Evolutionary conservation across 2,113 vertebrate genomes (phyloP).

Genomic region (Naja naja): DNA sequence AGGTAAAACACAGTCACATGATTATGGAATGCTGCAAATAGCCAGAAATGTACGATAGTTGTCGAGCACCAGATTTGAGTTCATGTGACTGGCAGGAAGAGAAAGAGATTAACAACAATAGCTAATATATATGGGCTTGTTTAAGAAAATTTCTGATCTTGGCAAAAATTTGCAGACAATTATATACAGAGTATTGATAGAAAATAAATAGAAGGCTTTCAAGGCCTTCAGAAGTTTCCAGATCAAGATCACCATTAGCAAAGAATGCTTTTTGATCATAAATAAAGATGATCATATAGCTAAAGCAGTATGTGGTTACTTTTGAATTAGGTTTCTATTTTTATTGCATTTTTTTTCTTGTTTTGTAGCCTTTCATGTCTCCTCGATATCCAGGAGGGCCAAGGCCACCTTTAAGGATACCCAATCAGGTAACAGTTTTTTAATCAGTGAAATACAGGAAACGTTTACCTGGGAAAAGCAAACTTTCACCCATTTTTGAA

Average conservation of each 20-base stretch:
- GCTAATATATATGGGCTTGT: background rate
- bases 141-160: background rate
- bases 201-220: background rate
- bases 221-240: background rate
- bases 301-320: background rate
- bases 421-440: conserved; percentile 87
- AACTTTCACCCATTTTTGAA: background rate
- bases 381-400: conserved; percentile 97
- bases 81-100: background rate
- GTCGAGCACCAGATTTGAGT: background rate
- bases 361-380: conserved; percentile 93
- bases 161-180: background rate
- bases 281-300: background rate
- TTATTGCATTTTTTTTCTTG: conserved; percentile 42
- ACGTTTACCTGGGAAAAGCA: background rate
- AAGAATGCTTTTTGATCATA: background rate
- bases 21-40: background rate
- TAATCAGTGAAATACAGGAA: background rate
- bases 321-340: conserved; percentile 16
- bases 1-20: background rate
- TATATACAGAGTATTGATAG: background rate
- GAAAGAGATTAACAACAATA: background rate
- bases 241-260: background rate
- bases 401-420: conserved; percentile 93
- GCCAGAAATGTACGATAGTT: background rate